Evolutionary conservation across 2,888 invertebrate genomes (phyloP), one percentile per base, ranked within the genome.

Genomic region (Elysia crispata): DNA sequence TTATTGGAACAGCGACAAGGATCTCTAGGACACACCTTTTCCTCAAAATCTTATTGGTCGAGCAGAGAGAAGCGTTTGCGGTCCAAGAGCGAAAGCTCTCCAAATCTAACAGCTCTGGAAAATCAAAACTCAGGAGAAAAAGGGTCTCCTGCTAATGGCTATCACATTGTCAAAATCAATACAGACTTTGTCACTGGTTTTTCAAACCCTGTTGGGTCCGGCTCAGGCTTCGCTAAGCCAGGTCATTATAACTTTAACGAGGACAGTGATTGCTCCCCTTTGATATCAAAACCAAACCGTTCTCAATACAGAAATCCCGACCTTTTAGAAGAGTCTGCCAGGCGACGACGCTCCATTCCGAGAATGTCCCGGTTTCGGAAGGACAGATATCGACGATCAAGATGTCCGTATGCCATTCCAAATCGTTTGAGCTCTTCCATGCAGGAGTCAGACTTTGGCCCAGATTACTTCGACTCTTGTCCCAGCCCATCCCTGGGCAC

Each of bases 361-460:
- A 77, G 86, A 3, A 76, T 85, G 67, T 81, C 86, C 0, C 74
- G 86, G 15, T 79, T 85, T 15, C 84, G 84, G 54, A 76, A 82
- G 28, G 83, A 85, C 15, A 69, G 86, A 23, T 79, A 82, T 30
- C 60, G 77, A 15, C 80, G 83, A 13, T 85, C 83, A 33, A 77
- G 84, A 20, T 87, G 87, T 75, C 90, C 90, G 0, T 90, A 90
- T 66, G 88, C 89, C 77, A 86, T 90, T 72, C 90, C 90, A 20
- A 88, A 90, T 87, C 81, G 88, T 33, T 73, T 89, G 25, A 85
- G 85, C 33, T 84, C 85, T 80, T 87, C 88, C 18, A 83, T 87
- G 75, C 87, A 86, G 72, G 87, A 87, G 50, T 82, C 85, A 69
- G 85, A 85, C 69, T 82, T 85, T 60, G 74, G 83, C n/a, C 75